Base-by-base conservation (phyloP, 1,140 invertebrate genomes). In the Tetramorium parvispinum region DNA sequence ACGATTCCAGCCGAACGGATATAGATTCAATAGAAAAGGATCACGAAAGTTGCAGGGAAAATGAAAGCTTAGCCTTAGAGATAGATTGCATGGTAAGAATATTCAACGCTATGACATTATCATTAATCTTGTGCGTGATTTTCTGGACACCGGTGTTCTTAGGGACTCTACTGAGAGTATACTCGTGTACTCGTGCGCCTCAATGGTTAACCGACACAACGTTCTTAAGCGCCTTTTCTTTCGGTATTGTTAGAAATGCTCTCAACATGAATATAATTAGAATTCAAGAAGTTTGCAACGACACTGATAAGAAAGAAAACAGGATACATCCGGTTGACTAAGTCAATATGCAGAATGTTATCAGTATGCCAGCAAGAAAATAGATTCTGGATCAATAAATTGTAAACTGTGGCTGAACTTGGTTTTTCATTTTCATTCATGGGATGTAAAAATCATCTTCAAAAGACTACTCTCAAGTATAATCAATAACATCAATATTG, bases 141-240 rank as follows among this genome's bases (percentile, higher is more conserved):
- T 79, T 93, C 40, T 94, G 93, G 93, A 92, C 90, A 37, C 93
- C 93, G n/a, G 71, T 92, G 10, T 87, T 94, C 11, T 32, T 91
- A 0, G 85, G 88, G 65, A 46, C 88, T 37, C 59, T 92, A 65
- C 40, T 88, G 0, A 91, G 91, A 87, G 86, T 93, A 37, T 91
- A 93, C 71, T 66, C 88, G 3, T 91, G 88, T 10, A 75, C 71
- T 0, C 49, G 57, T 13, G 32, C 85, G 53, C 88, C 91, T 49
- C 71, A 83, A 53, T 93, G 93, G 92, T 73, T 92, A 3, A 85
- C 79, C 1, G 85, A 89, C 51, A n/a, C 59, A 37, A 87, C 89
- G n/a, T 93, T 88, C 51, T 24, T 91, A 43, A 32, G 55, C 11
- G 91, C 86, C 10, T 61, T 88, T 43, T 77, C 66, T 16, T 92